Evolutionary conservation across 2,113 vertebrate species (phyloP), one percentile per base, ranked within the genome.

Genomic region (Phalacrocorax carbo): DNA sequence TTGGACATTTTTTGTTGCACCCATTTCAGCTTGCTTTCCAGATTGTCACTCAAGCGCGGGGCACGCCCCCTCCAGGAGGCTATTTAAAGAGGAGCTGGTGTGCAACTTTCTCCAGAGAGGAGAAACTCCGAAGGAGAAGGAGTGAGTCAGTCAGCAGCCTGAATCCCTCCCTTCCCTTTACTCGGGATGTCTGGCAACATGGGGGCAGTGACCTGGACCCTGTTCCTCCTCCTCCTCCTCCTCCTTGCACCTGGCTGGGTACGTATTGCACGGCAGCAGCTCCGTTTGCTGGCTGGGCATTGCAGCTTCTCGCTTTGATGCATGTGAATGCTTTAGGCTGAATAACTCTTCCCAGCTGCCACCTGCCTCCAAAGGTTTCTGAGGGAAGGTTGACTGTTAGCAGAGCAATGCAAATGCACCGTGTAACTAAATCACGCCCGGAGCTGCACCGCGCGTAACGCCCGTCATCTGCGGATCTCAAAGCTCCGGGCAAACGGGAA

Each of bases 11-110:
- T 60, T 42, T 42, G 25, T 62, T n/a, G 83, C 92, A 25, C 54
- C 81, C 77, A 26, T 44, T 54, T 20, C 48, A 27, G 78, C 92
- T 66, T 12, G 7, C 44, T 48, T 66, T 88, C 78, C 93, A 76
- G 82, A 12, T 30, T 42, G 83, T 83, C 85, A 40, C 69, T 92
- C 88, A 84, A 27, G 27, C 0, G 16, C 19, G 11, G 83, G 82
- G 52, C 83, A 81, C 96, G 92, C 91, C 97, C 68, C 93, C 85
- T 81, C 69, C 75, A 4, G 73, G 21, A 85, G 88, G 29, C 48
- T 70, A 93, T 96, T 96, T 97, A 96, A 84, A 51, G 65, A 84
- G 93, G 78, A 83, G 57, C 83, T 21, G 77, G 9, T 20, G 51
- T 3, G 11, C 61, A 5, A 1, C 13, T 60, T 32, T 26, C n/a